Evolutionary conservation across 2,797 vertebrate species (phyloP).

Genomic region (Liparis tanakae): DNA sequence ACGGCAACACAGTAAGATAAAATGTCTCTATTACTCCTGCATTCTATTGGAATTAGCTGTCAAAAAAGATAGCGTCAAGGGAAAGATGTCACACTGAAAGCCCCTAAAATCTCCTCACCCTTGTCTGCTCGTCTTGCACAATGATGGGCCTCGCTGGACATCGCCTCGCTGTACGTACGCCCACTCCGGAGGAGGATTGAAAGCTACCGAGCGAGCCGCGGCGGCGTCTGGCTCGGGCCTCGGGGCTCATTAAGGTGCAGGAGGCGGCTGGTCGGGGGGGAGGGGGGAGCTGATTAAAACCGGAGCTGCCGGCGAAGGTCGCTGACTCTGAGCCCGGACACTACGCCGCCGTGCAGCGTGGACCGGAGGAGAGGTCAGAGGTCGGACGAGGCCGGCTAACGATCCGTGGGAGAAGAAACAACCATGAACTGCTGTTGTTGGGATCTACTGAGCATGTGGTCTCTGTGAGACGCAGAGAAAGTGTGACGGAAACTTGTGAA

Average conservation of each 20-base stretch:
- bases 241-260: conserved; percentile 60
- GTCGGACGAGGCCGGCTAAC: conserved; percentile 40
- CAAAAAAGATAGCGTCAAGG: not conserved
- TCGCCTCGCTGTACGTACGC: not conserved
- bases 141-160: not conserved
- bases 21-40: not conserved
- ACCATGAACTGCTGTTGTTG: conserved; percentile 33
- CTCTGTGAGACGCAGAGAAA: conserved; percentile 14
- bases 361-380: conserved; percentile 61
- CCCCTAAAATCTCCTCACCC: conserved; percentile 12
- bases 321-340: conserved; percentile 56
- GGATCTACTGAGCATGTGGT: not conserved
- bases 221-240: conserved; percentile 26
- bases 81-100: conserved; percentile 1
- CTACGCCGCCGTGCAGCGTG: conserved; percentile 57
- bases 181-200: not conserved
- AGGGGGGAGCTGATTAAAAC: conserved; percentile 77
- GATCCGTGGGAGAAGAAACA: conserved; percentile 54
- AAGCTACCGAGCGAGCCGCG: conserved; percentile 11
- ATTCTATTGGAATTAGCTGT: conserved; percentile 24
- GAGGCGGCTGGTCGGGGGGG: conserved; percentile 45
- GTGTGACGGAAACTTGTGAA: not conserved
- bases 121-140: not conserved
- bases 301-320: conserved; percentile 68
- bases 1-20: not conserved